A percentile compares a stretch with the other conserved stretches of the same genome.
Evolutionary conservation across 2,113 vertebrate species (phyloP).

Genomic region (Cnemophilus loriae): DNA sequence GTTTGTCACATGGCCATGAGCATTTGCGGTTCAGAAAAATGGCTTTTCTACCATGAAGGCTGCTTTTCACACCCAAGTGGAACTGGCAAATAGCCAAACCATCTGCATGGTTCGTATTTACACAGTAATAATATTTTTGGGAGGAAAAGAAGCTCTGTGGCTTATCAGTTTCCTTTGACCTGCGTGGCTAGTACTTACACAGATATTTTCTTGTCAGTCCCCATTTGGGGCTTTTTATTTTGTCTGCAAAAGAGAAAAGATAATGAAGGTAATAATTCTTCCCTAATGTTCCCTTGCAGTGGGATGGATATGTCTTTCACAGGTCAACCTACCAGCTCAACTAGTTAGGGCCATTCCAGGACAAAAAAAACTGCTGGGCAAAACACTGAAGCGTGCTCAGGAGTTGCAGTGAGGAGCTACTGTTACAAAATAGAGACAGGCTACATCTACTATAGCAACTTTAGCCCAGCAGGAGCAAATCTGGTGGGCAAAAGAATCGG

Average conservation of each 20-base stretch:
- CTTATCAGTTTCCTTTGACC: slow-evolving; percentile 47
- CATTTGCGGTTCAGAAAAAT: slow-evolving; percentile 33
- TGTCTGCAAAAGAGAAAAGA: not conserved
- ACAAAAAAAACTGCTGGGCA: not conserved
- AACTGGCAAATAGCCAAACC: slow-evolving; percentile 47
- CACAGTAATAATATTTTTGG: not conserved
- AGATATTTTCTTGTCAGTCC: not conserved
- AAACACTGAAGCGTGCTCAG: not conserved
- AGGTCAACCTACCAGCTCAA: not conserved
- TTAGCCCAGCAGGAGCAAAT: not conserved
- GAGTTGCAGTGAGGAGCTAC: not conserved
- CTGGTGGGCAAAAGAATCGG: not conserved
- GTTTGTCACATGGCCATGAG: not conserved
- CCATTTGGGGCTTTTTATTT: not conserved
- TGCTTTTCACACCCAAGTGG: slow-evolving; percentile 56
- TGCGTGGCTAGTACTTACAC: not conserved
- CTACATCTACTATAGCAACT: not conserved
- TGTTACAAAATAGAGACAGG: not conserved
- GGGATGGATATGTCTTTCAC: not conserved
- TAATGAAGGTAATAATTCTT: not conserved
- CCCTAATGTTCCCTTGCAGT: not conserved
- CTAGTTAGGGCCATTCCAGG: not conserved
- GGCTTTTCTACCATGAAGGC: slow-evolving; percentile 36
- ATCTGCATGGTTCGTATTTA: not conserved
- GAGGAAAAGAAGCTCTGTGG: slow-evolving; percentile 24